A percentile compares a stretch with the other conserved stretches of the same genome.
phyloP scores from a whole-genome alignment of 2,113 vertebrate genomes.

The Orientallactaga bullata region DNA sequence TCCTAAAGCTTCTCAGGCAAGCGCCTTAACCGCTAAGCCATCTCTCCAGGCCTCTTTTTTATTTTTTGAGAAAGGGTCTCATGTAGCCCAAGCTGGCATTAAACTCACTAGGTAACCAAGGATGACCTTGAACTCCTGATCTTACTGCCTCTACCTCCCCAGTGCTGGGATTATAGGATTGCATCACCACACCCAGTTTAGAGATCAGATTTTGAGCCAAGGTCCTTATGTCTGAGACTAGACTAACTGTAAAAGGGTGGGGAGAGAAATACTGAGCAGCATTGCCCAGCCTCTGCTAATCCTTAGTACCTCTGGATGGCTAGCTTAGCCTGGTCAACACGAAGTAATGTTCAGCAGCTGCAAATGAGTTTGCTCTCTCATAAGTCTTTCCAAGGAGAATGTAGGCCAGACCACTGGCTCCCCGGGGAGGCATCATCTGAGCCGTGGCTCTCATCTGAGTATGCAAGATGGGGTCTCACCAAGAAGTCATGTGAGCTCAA shows the following conservation, averaged over 20 bases:
- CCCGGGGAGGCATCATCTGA: not conserved
- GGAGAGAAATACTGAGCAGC: not conserved
- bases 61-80: not conserved
- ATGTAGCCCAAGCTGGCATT: not conserved
- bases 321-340: not conserved
- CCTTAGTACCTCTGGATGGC: not conserved
- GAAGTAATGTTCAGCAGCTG: not conserved
- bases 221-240: not conserved
- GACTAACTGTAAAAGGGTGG: rapidly evolving
- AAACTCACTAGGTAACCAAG: not conserved
- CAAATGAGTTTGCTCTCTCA: not conserved
- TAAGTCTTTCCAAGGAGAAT: not conserved
- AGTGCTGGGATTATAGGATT: not conserved
- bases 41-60: no score
- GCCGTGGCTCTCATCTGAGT: not conserved
- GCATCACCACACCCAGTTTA: not conserved
- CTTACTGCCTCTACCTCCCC: not conserved
- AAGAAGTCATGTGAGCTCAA: not conserved
- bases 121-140: not conserved
- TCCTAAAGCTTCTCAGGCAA: no score
- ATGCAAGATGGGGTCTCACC: not conserved
- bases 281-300: no score
- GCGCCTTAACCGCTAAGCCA: not conserved
- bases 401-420: not conserved
- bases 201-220: no score